phyloP scores from a whole-genome alignment of 2,888 invertebrate species.

The Pheosia tremula region DNA sequence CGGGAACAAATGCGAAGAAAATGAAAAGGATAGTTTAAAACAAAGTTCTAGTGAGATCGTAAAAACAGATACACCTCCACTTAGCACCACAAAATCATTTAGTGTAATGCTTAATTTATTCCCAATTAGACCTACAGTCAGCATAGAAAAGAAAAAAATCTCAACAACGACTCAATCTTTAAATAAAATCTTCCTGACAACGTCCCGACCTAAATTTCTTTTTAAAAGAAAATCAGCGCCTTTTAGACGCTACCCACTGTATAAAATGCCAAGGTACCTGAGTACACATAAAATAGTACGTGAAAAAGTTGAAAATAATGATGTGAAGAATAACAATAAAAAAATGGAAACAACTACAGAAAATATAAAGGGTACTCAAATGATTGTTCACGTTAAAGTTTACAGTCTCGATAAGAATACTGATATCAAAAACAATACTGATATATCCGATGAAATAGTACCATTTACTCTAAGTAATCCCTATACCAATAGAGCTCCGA shows the following conservation, averaged over 20 bases:
- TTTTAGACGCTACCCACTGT: constrained; percentile 46
- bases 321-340: constrained; percentile 16
- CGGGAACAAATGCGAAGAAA: constrained; percentile 47
- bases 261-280: constrained; percentile 47
- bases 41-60: constrained; percentile 34
- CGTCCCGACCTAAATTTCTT: constrained; percentile 61
- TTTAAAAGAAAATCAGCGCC: constrained; percentile 67
- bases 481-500: constrained; percentile 49
- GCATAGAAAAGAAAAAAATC: constrained; percentile 45
- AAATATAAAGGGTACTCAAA: constrained; percentile 70
- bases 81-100: constrained; percentile 78
- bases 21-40: constrained; percentile 19
- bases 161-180: constrained; percentile 34
- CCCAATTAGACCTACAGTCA: constrained; percentile 71
- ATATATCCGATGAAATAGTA: constrained; percentile 20
- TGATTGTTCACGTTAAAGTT: constrained; percentile 87
- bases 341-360: constrained; percentile 28
- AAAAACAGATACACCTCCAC: constrained; percentile 34
- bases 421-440: constrained; percentile 32
- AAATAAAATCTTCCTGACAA: constrained; percentile 69
- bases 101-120: constrained; percentile 87
- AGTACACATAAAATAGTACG: constrained; percentile 17
- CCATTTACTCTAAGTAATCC: constrained; percentile 34
- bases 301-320: constrained; percentile 25
- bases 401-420: constrained; percentile 67